Conservation (phyloP, 53 echinoderm and acorn worm species). For the Apostichopus leukothele region DNA sequence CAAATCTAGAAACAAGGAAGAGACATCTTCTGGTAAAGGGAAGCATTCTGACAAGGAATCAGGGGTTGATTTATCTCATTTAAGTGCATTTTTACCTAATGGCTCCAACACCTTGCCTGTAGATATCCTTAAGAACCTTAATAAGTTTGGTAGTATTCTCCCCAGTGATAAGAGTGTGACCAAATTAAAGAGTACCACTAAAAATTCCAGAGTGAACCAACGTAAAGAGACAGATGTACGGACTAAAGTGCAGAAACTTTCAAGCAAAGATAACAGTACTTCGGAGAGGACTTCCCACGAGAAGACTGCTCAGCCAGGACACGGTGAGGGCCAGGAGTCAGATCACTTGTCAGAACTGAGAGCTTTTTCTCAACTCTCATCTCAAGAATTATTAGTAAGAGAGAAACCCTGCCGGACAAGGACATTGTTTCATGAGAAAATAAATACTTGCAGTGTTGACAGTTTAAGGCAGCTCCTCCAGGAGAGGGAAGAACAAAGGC, state of each 20-base stretch:
- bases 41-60: constrained; percentile 36
- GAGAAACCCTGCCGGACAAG: constrained; percentile 68
- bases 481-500: constrained; percentile 70
- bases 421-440: constrained; percentile 75
- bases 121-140: constrained; percentile 46
- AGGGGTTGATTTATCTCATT: constrained; percentile 30
- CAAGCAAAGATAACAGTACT: constrained; percentile 46
- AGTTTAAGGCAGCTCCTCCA: constrained; percentile 69
- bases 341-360: constrained; percentile 42
- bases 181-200: constrained; percentile 39
- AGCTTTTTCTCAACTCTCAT: constrained; percentile 61
- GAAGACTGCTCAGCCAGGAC: background rate
- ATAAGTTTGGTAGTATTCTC: constrained; percentile 48
- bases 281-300: constrained; percentile 20
- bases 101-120: constrained; percentile 53
- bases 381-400: constrained; percentile 56
- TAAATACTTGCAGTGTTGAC: constrained; percentile 71
- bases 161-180: constrained; percentile 46
- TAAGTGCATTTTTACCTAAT: constrained; percentile 51
- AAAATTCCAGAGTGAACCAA: constrained; percentile 31
- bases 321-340: constrained; percentile 12
- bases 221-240: background rate
- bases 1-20: constrained; percentile 58
- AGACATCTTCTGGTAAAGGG: constrained; percentile 12
- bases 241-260: constrained; percentile 16